phyloP scores from a whole-genome alignment of 2,113 vertebrate species.

The Riparia riparia region DNA sequence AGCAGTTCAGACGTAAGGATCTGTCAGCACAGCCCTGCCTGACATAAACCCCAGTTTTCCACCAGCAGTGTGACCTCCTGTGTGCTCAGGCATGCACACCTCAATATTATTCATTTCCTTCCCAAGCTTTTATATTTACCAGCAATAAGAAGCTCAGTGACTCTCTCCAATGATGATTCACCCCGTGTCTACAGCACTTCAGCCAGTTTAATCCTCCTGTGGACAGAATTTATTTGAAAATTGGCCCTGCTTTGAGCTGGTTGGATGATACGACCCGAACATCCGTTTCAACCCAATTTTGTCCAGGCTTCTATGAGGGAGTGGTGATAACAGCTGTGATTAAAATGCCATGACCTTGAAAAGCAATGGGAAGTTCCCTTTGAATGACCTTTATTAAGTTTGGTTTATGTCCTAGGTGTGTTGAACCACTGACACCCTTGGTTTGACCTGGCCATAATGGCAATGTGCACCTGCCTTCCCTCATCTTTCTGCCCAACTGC shows the following conservation, averaged over 20 bases:
- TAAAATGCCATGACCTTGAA: background rate
- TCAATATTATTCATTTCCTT: background rate
- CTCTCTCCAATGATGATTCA: background rate
- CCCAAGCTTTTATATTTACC: background rate
- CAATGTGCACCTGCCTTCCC: background rate
- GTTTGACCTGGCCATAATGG: background rate
- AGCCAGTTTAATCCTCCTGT: background rate
- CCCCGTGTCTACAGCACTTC: background rate
- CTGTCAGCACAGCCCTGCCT: background rate
- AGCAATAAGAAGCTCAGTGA: background rate
- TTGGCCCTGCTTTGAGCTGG: background rate
- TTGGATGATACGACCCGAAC: background rate
- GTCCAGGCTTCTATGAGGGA: background rate
- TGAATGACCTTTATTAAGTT: background rate
- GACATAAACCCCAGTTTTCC: background rate
- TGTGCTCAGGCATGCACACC: background rate
- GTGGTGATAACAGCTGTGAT: background rate
- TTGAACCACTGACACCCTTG: background rate
- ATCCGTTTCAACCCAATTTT: background rate
- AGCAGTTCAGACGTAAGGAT: background rate
- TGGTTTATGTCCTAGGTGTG: background rate
- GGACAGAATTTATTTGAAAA: background rate
- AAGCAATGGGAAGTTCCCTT: background rate
- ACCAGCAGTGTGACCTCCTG: background rate
- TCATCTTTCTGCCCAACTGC: background rate